These are phyloP conservation scores for Scaptomyza tumidula DNA, from an alignment of 2,888 invertebrate species.

Conservation along the genomic window DNA sequence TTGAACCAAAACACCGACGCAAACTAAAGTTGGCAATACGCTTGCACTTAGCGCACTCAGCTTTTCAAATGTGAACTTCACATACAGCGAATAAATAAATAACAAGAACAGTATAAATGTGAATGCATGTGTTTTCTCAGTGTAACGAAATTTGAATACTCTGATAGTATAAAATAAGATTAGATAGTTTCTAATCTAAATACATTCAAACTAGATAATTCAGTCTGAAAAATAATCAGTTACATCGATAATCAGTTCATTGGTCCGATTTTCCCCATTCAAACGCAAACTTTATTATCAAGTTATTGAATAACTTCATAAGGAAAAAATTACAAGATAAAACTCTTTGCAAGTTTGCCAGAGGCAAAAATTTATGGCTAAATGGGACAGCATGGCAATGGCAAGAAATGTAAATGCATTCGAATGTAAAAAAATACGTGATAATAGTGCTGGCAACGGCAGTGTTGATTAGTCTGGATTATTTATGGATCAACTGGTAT, in stretches of 20 bases:
- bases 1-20: slow-evolving; percentile 31
- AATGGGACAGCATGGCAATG: slow-evolving; percentile 24
- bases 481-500: slow-evolving; percentile 49
- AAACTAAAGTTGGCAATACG: slow-evolving; percentile 51
- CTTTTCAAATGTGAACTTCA: slow-evolving; percentile 56
- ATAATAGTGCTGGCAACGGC: slow-evolving; percentile 67
- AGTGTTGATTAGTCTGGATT: slow-evolving; percentile 64
- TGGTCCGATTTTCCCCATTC: not conserved
- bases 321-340: slow-evolving; percentile 5
- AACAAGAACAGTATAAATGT: slow-evolving; percentile 33
- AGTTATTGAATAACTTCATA: not conserved
- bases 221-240: not conserved
- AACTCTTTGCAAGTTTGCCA: slow-evolving; percentile 15
- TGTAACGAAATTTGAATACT: slow-evolving; percentile 14
- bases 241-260: not conserved
- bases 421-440: slow-evolving; percentile 72
- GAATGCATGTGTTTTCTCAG: not conserved
- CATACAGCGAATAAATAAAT: slow-evolving; percentile 67
- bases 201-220: no score
- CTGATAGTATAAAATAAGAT: not conserved
- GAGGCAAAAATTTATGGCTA: slow-evolving; percentile 32
- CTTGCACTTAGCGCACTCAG: slow-evolving; percentile 55
- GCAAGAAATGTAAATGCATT: slow-evolving; percentile 43
- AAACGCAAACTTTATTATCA: not conserved
- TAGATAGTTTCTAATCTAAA: not conserved